Evolutionary conservation across 2,113 vertebrate species (phyloP), one percentile per base, ranked within the genome.

Genomic region (Archocentrus centrarchus): DNA sequence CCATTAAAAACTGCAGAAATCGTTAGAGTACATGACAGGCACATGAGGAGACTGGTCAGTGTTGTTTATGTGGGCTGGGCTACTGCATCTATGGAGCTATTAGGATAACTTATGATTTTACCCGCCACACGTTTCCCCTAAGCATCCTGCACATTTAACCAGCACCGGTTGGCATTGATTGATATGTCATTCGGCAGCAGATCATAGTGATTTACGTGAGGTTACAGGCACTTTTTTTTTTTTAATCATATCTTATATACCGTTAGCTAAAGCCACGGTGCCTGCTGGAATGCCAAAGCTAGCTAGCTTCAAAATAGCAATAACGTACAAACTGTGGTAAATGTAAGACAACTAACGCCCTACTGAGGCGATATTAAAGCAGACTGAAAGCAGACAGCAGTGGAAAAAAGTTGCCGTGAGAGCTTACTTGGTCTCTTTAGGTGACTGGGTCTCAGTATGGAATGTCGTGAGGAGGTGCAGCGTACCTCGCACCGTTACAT

Each of bases 271-370:
- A 37, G 41, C 27, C 18, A 22, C 30, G 24, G 41, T 82, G 59
- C 32, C 80, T 81, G 27, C 47, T 77, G 91, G 87, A 92, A 85
- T 88, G 75, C 75, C 47, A 50, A 22, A 37, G 90, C 86, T 90
- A 89, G 91, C 91, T 91, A 91, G 90, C 90, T 59, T 53, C 27
- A 77, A 63, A 76, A 85, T 91, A 90, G 88, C 92, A 6, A 60
- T 9, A 22, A 47, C 55, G n/a, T 47, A 32, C 9, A 44, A 62
- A 80, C 70, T 50, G 13, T 7, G 59, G 57, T 44, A 30, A 58
- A 64, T 15, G 13, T 30, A 17, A 79, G 2, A 78, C 8, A 50
- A 44, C 61, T 53, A 17, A 68, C 41, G 17, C 2, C 44, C 20
- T 1, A 11, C 7, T 30, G 20, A 61, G 9, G 11, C 3, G 35